Conservation (phyloP, 2,888 invertebrate species). For the Eupithecia exiguata region DNA sequence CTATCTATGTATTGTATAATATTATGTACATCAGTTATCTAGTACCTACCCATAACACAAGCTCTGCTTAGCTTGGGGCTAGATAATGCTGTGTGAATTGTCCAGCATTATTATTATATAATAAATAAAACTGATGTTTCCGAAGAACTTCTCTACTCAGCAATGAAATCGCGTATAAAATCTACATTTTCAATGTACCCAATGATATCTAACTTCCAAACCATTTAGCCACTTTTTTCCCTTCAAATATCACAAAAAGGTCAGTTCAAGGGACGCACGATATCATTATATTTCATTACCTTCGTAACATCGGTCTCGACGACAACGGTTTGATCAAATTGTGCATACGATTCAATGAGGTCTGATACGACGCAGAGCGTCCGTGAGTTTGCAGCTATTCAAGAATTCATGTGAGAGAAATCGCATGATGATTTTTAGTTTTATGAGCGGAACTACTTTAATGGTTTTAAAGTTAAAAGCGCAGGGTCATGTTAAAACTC, state of each 20-base stretch:
- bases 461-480: background rate
- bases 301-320: slow-evolving; percentile 57
- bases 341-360: slow-evolving; percentile 69
- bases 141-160: background rate
- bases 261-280: slow-evolving; percentile 50
- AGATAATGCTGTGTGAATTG: no score
- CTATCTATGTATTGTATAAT: no score
- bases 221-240: slow-evolving; percentile 38
- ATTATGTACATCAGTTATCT: no score
- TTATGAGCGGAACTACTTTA: background rate
- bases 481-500: background rate
- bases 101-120: no score
- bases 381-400: slow-evolving; percentile 35
- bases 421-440: background rate
- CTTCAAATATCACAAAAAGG: slow-evolving; percentile 44
- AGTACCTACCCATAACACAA: no score
- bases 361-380: slow-evolving; percentile 59
- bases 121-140: background rate
- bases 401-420: slow-evolving; percentile 5
- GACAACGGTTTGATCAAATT: slow-evolving; percentile 59
- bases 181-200: slow-evolving; percentile 23
- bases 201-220: slow-evolving; percentile 36
- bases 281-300: slow-evolving; percentile 64
- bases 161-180: slow-evolving; percentile 12
- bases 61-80: no score